Conservation (phyloP, 1,140 invertebrate species). For the Proctacanthus coquilletti region DNA sequence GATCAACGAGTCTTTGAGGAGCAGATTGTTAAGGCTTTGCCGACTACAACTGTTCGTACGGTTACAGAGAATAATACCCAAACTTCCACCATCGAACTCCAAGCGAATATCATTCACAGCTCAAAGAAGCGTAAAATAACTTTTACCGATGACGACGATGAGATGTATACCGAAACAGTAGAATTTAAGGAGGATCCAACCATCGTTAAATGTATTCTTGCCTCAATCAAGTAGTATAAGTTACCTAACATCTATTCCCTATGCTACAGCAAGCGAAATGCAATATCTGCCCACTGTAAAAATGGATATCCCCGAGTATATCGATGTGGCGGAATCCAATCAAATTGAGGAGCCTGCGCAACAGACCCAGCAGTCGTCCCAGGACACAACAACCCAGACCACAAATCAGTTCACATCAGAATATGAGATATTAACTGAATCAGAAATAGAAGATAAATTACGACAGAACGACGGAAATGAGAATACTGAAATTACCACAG, state of each 20-base stretch:
- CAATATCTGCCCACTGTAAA: conserved; percentile 24
- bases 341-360: conserved; percentile 18
- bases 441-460: conserved; percentile 25
- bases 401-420: conserved; percentile 27
- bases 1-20: conserved; percentile 8
- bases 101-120: conserved; percentile 10
- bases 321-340: conserved; percentile 21
- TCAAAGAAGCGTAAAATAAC: conserved; percentile 26
- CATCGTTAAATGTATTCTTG: conserved; percentile 18
- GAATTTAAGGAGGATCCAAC: conserved; percentile 27
- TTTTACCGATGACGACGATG: conserved; percentile 28
- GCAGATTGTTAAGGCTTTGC: conserved; percentile 29
- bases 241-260: conserved; percentile 1
- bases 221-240: neutral
- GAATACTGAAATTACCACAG: conserved; percentile 21
- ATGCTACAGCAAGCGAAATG: conserved; percentile 21
- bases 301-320: conserved; percentile 29
- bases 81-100: conserved; percentile 24
- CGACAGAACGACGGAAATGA: conserved; percentile 20
- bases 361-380: conserved; percentile 20
- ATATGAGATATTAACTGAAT: conserved; percentile 29
- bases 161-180: conserved; percentile 28
- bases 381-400: conserved; percentile 13
- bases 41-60: conserved; percentile 21
- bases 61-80: conserved; percentile 20